Conservation (phyloP, 2,113 vertebrate species). For the Charina bottae region DNA sequence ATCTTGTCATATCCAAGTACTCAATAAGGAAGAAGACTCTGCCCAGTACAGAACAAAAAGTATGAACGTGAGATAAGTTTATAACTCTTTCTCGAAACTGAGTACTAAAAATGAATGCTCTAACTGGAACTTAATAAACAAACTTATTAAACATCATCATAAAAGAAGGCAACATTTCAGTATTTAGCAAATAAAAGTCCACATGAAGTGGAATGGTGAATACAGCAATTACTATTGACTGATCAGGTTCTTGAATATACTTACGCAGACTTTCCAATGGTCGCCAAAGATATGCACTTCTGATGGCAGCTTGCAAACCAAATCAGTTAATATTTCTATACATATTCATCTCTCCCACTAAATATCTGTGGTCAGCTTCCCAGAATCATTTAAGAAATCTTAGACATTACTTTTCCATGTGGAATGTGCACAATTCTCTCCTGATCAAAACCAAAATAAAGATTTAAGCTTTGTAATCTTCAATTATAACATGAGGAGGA, state of each 20-base stretch:
- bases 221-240: background rate
- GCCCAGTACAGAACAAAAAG: background rate
- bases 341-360: slow-evolving; percentile 54
- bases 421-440: slow-evolving; percentile 69
- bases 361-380: slow-evolving; percentile 60
- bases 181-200: background rate
- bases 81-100: background rate
- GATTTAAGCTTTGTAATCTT: slow-evolving; percentile 61
- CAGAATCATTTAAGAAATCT: slow-evolving; percentile 62
- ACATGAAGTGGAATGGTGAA: background rate
- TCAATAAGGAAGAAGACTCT: background rate
- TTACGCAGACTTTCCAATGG: background rate
- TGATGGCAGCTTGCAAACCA: background rate
- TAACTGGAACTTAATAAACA: background rate
- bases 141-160: background rate
- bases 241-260: background rate
- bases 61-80: background rate
- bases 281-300: background rate
- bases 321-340: slow-evolving; percentile 37
- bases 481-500: slow-evolving; percentile 52
- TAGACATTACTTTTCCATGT: slow-evolving; percentile 70
- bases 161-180: background rate
- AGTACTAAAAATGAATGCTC: background rate
- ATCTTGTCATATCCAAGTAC: background rate
- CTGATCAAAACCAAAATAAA: slow-evolving; percentile 55